Evolutionary conservation across 2,888 invertebrate species (phyloP).

Genomic region (Sepioteuthis lessoniana): DNA sequence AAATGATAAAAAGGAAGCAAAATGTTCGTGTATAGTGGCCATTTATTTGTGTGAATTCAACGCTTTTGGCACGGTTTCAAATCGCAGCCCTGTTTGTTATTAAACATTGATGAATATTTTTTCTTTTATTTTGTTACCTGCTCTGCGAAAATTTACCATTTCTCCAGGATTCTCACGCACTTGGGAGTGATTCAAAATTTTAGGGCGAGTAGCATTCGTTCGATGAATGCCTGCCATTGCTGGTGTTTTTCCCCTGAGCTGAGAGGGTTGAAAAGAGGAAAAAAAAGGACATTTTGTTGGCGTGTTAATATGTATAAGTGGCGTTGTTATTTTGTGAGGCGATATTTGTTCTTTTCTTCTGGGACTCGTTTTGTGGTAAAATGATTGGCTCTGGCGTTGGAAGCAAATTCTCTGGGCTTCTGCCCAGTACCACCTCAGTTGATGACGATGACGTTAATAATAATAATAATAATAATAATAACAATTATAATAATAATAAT

Average conservation of each 20-base stretch:
- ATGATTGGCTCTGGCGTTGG: neutral
- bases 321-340: neutral
- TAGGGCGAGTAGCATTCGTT: neutral
- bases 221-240: neutral
- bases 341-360: neutral
- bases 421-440: neutral
- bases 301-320: neutral
- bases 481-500: too few species aligned
- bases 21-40: neutral
- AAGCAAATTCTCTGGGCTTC: neutral
- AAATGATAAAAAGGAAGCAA: neutral
- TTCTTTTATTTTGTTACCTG: neutral
- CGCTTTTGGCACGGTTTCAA: neutral
- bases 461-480: neutral
- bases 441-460: neutral
- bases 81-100: neutral
- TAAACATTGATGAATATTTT: neutral
- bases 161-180: slow-evolving; percentile 6
- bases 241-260: neutral
- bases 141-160: neutral
- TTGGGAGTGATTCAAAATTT: neutral
- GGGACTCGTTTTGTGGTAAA: neutral
- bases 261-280: neutral
- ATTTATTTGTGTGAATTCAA: slow-evolving; percentile 21
- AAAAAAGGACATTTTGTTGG: neutral